Evolutionary conservation across 2,113 vertebrate species (phyloP), one percentile per base, ranked within the genome.

Genomic region (Nipponia nippon): DNA sequence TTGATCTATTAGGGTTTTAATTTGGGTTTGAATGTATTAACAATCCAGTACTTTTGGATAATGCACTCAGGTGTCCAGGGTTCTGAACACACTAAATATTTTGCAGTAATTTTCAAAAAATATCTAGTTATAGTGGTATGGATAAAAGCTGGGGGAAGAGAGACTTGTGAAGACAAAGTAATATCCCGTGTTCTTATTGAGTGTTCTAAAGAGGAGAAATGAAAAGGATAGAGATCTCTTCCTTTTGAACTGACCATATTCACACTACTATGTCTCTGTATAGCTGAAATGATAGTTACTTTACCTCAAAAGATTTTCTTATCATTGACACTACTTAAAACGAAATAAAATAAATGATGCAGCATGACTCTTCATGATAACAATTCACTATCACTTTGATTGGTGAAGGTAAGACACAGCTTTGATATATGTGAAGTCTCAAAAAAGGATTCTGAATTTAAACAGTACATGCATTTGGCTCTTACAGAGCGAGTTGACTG

Each of bases 291-390:
- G 47, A 83, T 91, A 91, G 85, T 97, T 81, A 59, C n/a, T 93
- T 94, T 81, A 88, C 91, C 42, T 34, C 42, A 25, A 70, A 89
- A 90, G 46, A 66, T 63, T 61, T 78, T 78, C 77, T 97, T 97
- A 94, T 90, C 65, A 13, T 67, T 77, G 87, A 96, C 97, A 97
- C 97, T 97, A 76, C 77, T 89, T 95, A 97, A 95, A 98, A 95
- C 83, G 94, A 95, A 97, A 96, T 95, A 95, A 96, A 97, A 97
- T 95, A 97, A 98, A 98, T 97, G 53, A 83, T 96, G 94, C 80
- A 96, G 85, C 87, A 40, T 97, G 72, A 94, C 87, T 97, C 84
- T 93, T 81, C 53, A 23, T 65, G 61, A 44, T 88, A 81, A 95
- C 97, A 92, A 98, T 98, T 87, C 69, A 32, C 19, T 83, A 13